These are phyloP conservation scores for Anabacerthia variegaticeps DNA, from an alignment of 2,797 vertebrate species.

Conservation along the genomic window DNA sequence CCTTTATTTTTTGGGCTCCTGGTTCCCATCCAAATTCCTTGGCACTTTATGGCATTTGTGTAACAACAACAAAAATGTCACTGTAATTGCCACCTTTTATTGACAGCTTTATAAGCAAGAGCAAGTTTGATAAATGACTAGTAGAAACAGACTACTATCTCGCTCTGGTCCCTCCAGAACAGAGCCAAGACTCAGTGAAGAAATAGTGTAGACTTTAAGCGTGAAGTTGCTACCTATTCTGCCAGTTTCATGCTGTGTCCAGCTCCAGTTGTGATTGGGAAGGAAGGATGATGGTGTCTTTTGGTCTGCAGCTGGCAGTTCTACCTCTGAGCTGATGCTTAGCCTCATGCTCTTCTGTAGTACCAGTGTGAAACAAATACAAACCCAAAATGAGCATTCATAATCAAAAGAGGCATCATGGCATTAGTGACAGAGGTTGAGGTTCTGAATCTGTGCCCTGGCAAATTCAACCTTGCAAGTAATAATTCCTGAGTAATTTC, in stretches of 20 bases:
- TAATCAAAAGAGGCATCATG: neutral
- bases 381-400: neutral
- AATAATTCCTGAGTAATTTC: neutral
- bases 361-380: neutral
- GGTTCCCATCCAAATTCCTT: neutral
- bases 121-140: neutral
- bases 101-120: constrained; percentile 4
- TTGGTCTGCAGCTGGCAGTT: neutral
- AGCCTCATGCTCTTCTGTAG: neutral
- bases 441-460: neutral
- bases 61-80: neutral
- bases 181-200: neutral
- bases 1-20: neutral
- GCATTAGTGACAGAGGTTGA: neutral
- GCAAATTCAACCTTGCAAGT: neutral
- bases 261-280: neutral
- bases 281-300: neutral
- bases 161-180: neutral
- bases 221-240: neutral
- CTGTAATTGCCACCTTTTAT: constrained; percentile 13
- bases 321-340: neutral
- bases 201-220: neutral
- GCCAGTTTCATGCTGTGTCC: neutral
- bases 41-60: neutral
- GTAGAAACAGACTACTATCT: neutral